phyloP scores from a whole-genome alignment of 2,113 vertebrate species.

The Megaleporinus macrocephalus region DNA sequence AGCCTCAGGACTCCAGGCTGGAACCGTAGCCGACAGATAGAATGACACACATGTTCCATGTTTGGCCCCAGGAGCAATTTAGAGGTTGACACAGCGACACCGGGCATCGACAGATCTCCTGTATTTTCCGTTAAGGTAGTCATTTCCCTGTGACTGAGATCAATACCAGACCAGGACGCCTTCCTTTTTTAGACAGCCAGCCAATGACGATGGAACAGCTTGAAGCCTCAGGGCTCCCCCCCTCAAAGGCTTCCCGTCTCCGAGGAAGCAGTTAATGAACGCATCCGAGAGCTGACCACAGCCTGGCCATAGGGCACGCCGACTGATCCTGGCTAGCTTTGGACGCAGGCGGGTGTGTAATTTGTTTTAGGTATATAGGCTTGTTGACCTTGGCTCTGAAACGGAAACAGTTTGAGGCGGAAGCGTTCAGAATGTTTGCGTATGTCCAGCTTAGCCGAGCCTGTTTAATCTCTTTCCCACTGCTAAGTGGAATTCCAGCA shows the following conservation, averaged over 20 bases:
- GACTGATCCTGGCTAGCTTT: constrained; percentile 1
- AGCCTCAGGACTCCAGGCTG: constrained; percentile 52
- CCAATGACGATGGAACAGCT: constrained; percentile 51
- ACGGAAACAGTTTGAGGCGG: too few species aligned
- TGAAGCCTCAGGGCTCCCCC: neutral
- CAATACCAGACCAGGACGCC: constrained; percentile 68
- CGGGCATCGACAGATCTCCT: constrained; percentile 61
- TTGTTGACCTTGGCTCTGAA: constrained; percentile 51
- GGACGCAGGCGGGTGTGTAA: neutral
- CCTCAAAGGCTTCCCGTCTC: constrained; percentile 51
- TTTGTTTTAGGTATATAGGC: neutral
- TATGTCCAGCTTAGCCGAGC: too few species aligned
- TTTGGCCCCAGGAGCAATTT: constrained; percentile 67
- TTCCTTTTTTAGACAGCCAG: constrained; percentile 56
- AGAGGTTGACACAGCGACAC: constrained; percentile 69
- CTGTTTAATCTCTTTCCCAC: too few species aligned
- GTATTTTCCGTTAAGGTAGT: constrained; percentile 61
- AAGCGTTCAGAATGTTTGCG: too few species aligned
- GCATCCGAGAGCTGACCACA: constrained; percentile 63
- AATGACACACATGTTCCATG: constrained; percentile 60
- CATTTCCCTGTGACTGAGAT: constrained; percentile 63
- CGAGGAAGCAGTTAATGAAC: constrained; percentile 57
- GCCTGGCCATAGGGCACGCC: constrained; percentile 1
- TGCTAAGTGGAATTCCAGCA: too few species aligned
- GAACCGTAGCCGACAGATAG: constrained; percentile 67